Evolutionary conservation across 2,888 invertebrate species (phyloP).

Genomic region (Chrysomela aeneicollis): DNA sequence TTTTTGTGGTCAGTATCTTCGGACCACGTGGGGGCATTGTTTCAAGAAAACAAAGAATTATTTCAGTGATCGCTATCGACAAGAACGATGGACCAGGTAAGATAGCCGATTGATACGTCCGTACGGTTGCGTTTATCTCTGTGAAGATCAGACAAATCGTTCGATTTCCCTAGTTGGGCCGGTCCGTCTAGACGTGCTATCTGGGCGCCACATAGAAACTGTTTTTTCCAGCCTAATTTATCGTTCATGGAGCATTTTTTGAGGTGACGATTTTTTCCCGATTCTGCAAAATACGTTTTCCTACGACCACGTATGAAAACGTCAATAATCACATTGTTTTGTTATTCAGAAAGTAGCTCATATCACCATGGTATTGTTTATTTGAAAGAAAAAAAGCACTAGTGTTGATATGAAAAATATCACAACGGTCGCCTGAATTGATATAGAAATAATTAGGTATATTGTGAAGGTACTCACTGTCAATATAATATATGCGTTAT

Average conservation of each 20-base stretch:
- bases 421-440: no score
- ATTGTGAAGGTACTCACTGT: no score
- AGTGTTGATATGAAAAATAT: no score
- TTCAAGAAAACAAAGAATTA: not conserved
- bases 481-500: no score
- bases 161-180: not conserved
- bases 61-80: not conserved
- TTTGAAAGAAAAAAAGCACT: no score
- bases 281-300: no score
- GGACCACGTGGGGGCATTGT: not conserved
- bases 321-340: no score
- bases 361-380: no score
- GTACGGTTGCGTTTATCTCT: not conserved
- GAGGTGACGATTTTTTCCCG: not conserved
- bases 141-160: not conserved
- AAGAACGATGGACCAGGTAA: not conserved
- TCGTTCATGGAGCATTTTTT: not conserved
- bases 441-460: no score
- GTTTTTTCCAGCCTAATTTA: not conserved
- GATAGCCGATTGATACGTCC: slow-evolving; percentile 3
- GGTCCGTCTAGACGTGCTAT: not conserved
- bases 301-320: no score
- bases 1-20: no score
- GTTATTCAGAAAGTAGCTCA: no score
- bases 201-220: slow-evolving; percentile 1